Conservation (phyloP, 2,888 invertebrate species). For the Trachelus troglodyta region DNA sequence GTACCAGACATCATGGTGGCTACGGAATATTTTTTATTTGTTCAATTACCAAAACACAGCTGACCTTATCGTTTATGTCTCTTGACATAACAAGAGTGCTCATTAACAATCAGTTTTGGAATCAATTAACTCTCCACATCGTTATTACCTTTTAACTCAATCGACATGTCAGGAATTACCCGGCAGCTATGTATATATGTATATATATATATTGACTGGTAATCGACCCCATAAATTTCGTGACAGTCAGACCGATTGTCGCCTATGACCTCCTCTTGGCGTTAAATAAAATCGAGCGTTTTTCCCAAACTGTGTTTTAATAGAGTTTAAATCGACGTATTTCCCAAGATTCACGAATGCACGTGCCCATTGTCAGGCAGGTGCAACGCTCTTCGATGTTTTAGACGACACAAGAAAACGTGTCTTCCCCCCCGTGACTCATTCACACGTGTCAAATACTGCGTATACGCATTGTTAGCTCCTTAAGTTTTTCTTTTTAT, state of each 20-base stretch:
- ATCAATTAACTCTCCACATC: neutral
- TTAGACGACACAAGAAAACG: neutral
- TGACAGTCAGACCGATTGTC: neutral
- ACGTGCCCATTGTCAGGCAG: neutral
- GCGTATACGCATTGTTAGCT: neutral
- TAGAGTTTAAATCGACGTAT: neutral
- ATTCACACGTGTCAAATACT: neutral
- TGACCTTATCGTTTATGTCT: neutral
- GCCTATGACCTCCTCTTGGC: neutral
- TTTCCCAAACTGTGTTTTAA: conserved; percentile 6
- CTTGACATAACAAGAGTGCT: neutral
- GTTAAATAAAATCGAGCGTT: neutral
- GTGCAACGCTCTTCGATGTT: neutral
- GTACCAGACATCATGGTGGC: neutral
- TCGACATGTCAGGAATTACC: neutral
- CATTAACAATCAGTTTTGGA: neutral
- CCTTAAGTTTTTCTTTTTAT: neutral
- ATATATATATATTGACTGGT: neutral
- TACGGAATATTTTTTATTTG: neutral
- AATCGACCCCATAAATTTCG: neutral
- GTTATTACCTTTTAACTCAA: neutral
- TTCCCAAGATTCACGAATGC: neutral
- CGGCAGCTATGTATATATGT: neutral
- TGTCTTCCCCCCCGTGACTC: neutral
- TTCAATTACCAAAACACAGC: neutral